Evolutionary conservation across 2,797 vertebrate genomes (phyloP).

Genomic region (Ctenosaura bakeri): DNA sequence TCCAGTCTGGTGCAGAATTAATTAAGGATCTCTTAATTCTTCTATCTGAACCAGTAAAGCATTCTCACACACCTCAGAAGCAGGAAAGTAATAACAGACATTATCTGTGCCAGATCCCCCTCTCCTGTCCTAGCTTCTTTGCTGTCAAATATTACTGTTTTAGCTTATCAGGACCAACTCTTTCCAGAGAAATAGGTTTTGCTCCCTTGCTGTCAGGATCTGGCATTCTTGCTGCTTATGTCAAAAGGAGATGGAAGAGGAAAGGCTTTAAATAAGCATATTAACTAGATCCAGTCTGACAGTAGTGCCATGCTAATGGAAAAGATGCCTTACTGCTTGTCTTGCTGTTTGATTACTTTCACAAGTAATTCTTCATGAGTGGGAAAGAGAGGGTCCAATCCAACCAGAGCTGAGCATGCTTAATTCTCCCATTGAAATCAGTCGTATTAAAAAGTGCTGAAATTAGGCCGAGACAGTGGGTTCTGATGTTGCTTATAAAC

Average conservation of each 20-base stretch:
- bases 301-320: conserved; percentile 13
- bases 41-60: neutral
- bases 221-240: conserved; percentile 13
- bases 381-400: neutral
- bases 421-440: neutral
- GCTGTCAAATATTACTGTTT: conserved; percentile 8
- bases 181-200: conserved; percentile 18
- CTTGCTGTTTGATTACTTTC: conserved; percentile 14
- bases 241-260: neutral
- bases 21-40: neutral
- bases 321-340: neutral
- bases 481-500: neutral
- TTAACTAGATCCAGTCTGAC: conserved; percentile 21
- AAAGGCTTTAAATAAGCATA: conserved; percentile 36
- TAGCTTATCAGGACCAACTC: conserved; percentile 7
- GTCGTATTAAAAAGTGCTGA: neutral
- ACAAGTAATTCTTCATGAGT: neutral
- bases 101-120: neutral
- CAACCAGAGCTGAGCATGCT: neutral
- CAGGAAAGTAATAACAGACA: neutral
- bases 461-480: neutral
- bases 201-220: conserved; percentile 10
- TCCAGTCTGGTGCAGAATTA: neutral
- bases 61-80: neutral
- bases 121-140: neutral